Conservation (phyloP, 2,797 vertebrate species). For the Iguana delicatissima region DNA sequence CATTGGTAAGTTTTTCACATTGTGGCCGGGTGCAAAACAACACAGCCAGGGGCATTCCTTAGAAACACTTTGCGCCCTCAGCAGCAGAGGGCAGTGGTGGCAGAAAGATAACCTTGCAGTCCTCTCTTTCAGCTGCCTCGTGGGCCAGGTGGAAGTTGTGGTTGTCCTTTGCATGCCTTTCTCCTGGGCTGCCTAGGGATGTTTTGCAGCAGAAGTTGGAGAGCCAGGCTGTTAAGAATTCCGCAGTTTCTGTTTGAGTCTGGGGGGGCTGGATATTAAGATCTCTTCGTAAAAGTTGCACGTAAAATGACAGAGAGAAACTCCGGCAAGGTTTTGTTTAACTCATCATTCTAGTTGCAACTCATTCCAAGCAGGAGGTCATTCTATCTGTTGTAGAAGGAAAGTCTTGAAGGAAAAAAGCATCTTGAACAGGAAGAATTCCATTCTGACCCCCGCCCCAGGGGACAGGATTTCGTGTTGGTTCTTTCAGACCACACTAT, state of each 20-base stretch:
- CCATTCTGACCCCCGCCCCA: background rate
- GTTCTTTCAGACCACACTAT: too few species aligned
- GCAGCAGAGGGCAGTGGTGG: background rate
- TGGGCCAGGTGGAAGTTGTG: background rate
- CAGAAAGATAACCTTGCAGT: background rate
- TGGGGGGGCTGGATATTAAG: background rate
- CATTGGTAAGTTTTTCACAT: slow-evolving; percentile 77
- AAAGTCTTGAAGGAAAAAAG: background rate
- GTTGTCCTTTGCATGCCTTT: background rate
- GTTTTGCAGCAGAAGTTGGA: background rate
- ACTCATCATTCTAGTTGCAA: fast-evolving
- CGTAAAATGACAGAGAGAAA: background rate
- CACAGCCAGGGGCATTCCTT: too few species aligned
- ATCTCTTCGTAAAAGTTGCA: background rate
- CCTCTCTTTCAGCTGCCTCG: background rate
- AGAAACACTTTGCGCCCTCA: background rate
- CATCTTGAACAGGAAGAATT: fast-evolving
- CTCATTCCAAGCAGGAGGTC: background rate
- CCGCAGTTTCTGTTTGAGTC: background rate
- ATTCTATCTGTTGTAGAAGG: fast-evolving
- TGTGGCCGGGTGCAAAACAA: background rate
- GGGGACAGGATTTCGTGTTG: too few species aligned
- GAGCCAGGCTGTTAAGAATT: background rate
- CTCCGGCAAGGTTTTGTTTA: background rate
- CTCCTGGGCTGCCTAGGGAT: background rate